These are phyloP conservation scores for Drosophila diplacantha DNA, from an alignment of 2,888 invertebrate species.

Conservation along the genomic window DNA sequence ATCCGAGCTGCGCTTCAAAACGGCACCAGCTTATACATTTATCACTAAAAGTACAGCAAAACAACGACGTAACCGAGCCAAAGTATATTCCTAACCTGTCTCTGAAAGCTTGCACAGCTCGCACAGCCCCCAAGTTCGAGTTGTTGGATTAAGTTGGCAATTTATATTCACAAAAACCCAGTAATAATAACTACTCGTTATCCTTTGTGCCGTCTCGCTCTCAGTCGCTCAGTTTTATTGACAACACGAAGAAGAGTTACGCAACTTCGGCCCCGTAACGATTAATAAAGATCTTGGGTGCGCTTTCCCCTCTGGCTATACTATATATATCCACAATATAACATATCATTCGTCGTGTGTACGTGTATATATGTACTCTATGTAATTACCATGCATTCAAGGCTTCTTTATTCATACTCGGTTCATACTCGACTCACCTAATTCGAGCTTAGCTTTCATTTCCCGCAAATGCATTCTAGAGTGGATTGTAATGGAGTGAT, in stretches of 20 bases:
- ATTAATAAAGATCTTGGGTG: conserved; percentile 25
- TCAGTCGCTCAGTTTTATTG: conserved; percentile 7
- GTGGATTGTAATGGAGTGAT: conserved; percentile 7
- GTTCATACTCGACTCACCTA: conserved; percentile 11
- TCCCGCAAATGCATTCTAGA: conserved; percentile 49
- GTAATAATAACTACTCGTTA: conserved; percentile 30
- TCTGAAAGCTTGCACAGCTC: conserved; percentile 44
- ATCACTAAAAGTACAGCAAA: conserved; percentile 29
- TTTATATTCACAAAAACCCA: conserved; percentile 10
- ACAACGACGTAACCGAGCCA: conserved; percentile 26
- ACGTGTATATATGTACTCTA: conserved; percentile 68
- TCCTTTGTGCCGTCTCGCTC: conserved; percentile 45
- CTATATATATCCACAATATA: conserved; percentile 30
- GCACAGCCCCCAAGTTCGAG: conserved; percentile 52
- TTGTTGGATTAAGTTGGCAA: conserved; percentile 29
- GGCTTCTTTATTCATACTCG: conserved; percentile 44
- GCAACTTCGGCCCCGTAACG: conserved; percentile 18
- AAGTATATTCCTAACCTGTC: conserved; percentile 40
- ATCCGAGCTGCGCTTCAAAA: conserved; percentile 50
- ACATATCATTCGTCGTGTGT: conserved; percentile 41
- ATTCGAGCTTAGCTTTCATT: conserved; percentile 65
- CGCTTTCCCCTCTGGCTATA: conserved; percentile 34
- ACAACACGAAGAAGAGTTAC: conserved; percentile 3
- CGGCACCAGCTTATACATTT: conserved; percentile 20
- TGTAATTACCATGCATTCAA: conserved; percentile 43